A percentile compares a stretch with the other conserved stretches of the same genome.
phyloP scores from a whole-genome alignment of 2,888 invertebrate genomes.

The Drosophila infuscata region DNA sequence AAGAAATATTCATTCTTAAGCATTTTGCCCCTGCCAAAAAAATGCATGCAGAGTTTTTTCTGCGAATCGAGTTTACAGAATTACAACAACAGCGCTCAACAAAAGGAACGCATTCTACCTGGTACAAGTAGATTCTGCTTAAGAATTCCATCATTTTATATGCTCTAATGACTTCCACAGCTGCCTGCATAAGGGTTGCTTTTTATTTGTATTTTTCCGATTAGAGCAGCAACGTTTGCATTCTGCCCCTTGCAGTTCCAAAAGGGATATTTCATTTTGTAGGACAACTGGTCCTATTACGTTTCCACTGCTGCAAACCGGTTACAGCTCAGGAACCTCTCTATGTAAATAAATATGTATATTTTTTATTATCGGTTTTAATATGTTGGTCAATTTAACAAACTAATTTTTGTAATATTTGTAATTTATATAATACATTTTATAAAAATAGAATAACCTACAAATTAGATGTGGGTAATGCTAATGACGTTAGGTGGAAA shows the following conservation, averaged over 20 bases:
- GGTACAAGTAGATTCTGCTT: conserved; percentile 33
- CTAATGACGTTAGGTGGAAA: conserved; percentile 16
- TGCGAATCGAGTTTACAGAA: conserved; percentile 29
- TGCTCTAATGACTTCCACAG: conserved; percentile 39
- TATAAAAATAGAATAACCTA: not conserved
- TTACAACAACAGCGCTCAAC: conserved; percentile 21
- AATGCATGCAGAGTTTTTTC: conserved; percentile 9
- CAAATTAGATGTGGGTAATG: not conserved
- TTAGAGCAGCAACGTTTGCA: conserved; percentile 42
- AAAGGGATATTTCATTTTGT: conserved; percentile 23
- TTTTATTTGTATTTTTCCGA: conserved; percentile 56
- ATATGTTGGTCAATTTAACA: not conserved
- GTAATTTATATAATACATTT: not conserved
- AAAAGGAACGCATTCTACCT: conserved; percentile 39
- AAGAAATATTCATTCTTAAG: not conserved
- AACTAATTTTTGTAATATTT: not conserved
- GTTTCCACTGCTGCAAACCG: conserved; percentile 43
- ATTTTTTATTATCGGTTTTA: not conserved
- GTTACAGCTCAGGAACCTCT: conserved; percentile 24
- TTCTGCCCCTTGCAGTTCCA: conserved; percentile 1
- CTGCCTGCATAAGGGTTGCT: conserved; percentile 43
- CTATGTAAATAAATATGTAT: not conserved
- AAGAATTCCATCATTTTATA: conserved; percentile 19
- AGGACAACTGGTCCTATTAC: conserved; percentile 39
- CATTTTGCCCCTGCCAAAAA: conserved; percentile 6